Evolutionary conservation across 2,888 invertebrate species (phyloP).

Genomic region (Ornithoptera priamus): DNA sequence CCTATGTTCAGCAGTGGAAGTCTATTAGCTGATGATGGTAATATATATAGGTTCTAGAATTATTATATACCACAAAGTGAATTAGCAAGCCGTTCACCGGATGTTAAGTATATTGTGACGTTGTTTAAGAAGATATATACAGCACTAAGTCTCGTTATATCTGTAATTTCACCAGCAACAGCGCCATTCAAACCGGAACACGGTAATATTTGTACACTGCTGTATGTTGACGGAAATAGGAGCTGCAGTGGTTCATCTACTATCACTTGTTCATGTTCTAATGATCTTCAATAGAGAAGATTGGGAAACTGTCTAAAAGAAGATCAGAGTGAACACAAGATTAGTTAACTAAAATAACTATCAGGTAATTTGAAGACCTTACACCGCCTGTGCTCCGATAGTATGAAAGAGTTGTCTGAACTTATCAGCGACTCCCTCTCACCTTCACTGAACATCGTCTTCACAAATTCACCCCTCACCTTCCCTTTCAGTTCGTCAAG

Average conservation of each 20-base stretch:
- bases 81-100: too few species aligned
- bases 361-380: slow-evolving; percentile 50
- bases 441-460: slow-evolving; percentile 50
- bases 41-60: too few species aligned
- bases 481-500: slow-evolving; percentile 56
- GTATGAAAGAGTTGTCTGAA: slow-evolving; percentile 66
- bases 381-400: slow-evolving; percentile 59
- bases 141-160: too few species aligned
- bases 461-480: slow-evolving; percentile 58
- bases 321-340: background rate
- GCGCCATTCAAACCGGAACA: too few species aligned
- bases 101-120: too few species aligned
- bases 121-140: too few species aligned
- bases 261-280: background rate
- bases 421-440: slow-evolving; percentile 64
- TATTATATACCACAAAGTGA: too few species aligned
- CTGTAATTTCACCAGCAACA: too few species aligned
- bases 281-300: background rate
- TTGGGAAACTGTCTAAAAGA: slow-evolving; percentile 1
- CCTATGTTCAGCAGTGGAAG: too few species aligned
- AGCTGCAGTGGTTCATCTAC: background rate
- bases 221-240: too few species aligned
- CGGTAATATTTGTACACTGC: too few species aligned
- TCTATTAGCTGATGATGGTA: too few species aligned
- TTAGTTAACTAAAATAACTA: slow-evolving; percentile 35